A percentile compares a stretch with the other conserved stretches of the same genome.
Evolutionary conservation across 2,113 vertebrate species (phyloP).

Genomic region (Sprattus sprattus): DNA sequence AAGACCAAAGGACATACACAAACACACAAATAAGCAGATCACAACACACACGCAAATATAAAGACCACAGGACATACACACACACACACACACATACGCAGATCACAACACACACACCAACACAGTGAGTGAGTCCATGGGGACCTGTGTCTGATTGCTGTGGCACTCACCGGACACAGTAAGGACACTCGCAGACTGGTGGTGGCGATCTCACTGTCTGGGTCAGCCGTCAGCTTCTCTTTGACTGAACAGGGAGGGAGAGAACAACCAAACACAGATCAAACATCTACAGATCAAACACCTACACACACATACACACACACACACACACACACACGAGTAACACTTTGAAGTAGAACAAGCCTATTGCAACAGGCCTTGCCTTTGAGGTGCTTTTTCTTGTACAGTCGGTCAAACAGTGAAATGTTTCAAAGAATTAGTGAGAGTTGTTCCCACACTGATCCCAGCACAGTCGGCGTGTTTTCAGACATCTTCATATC

Average conservation of each 20-base stretch:
- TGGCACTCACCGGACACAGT: background rate
- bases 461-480: no score
- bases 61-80: background rate
- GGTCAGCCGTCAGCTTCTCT: constrained; percentile 96
- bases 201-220: constrained; percentile 95
- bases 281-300: background rate
- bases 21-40: background rate
- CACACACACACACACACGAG: background rate
- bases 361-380: background rate
- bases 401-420: background rate
- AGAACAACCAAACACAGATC: constrained; percentile 19
- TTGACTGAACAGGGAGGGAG: constrained; percentile 76
- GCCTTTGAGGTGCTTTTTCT: background rate
- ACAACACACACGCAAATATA: no score
- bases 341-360: background rate
- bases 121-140: no score
- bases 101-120: no score
- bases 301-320: background rate
- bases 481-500: background rate
- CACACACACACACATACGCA: background rate
- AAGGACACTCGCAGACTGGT: constrained; percentile 20
- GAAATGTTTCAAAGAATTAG: background rate
- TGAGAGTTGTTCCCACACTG: no score
- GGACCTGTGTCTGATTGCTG: no score
- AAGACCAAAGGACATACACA: background rate